phyloP scores from a whole-genome alignment of 2,888 invertebrate genomes.

The Rhabditoides inermis region DNA sequence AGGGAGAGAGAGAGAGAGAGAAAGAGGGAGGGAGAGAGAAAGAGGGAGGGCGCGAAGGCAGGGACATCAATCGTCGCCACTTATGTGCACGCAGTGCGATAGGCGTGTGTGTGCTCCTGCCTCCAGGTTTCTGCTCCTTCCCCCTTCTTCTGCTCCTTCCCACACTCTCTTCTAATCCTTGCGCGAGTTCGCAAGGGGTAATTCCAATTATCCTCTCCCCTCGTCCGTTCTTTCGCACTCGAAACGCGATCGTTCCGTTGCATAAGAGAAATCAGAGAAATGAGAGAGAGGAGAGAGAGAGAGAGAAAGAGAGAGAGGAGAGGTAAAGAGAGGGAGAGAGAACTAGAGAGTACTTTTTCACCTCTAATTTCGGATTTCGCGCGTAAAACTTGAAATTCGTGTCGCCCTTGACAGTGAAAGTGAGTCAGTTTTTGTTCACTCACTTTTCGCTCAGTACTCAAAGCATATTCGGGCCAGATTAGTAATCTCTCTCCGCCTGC shows the following conservation, averaged over 20 bases:
- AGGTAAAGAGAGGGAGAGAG: not conserved
- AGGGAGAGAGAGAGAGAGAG: conserved; percentile 3
- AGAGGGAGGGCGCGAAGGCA: not conserved
- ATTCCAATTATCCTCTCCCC: not conserved
- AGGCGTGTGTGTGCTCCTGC: not conserved
- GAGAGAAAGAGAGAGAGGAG: not conserved
- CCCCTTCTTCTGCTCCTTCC: conserved; percentile 1
- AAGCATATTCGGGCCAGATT: too few relatives aligned
- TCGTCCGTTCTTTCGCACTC: not conserved
- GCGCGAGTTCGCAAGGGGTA: not conserved
- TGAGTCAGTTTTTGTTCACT: too few relatives aligned
- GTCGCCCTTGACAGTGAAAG: too few relatives aligned
- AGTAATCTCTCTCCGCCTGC: too few relatives aligned
- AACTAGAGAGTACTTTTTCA: too few relatives aligned
- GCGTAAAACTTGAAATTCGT: too few relatives aligned
- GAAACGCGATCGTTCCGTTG: not conserved
- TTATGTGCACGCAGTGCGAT: too few relatives aligned
- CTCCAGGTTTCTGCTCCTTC: not conserved
- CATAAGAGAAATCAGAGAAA: too few relatives aligned
- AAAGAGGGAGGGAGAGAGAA: conserved; percentile 5
- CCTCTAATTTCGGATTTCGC: too few relatives aligned
- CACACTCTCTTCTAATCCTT: not conserved
- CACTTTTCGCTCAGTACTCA: too few relatives aligned
- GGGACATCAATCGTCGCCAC: not conserved
- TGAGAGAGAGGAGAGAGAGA: not conserved